Base-by-base conservation (phyloP, 2,113 vertebrate genomes). In the Nematolebias whitei region DNA sequence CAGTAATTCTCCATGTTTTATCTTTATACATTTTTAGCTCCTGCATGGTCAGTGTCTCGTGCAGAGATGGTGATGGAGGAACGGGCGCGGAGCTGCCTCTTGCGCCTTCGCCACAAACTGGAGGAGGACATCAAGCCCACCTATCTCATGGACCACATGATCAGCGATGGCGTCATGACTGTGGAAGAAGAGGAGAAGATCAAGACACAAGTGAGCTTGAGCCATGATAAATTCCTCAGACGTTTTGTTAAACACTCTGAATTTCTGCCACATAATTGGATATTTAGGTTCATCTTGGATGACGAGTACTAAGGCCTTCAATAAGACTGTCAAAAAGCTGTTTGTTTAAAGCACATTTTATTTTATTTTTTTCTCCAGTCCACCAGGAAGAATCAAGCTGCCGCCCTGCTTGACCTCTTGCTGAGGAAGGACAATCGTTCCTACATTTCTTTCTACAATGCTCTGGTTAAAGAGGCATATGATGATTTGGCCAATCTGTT, bases 381-480 rank as follows among this genome's bases (percentile, higher is more conserved):
- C 51, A 96, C 94, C 35, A 93, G 86, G 53, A 92, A 80, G 65
- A 93, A 96, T 4, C 89, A 94, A 88, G 96, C 96, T 38, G 90
- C 88, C 60, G 86, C 88, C 24, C 83, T 99, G 62, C 78, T 99
- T 65, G 94, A 95, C 62, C 74, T 94, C 47, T 88, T 99, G 73
- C 92, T 99, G 71, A 80, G 60, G 43, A 99, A 98, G 86, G 95
- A 96, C 87, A 95, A 97, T 84, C 73, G 81, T 44, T 87, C 95
- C 5, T 98, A 95, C 47, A 90, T 95, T 84, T 99, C 98, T 5
- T 98, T 99, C 88, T 98, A 98, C 87, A 98, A 99, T 35, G 95
- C 96, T 22, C 80, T 99, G 0, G 82, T 96, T 41, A 93, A 91
- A 0, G 96, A 99, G 87, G 89, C 93, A 0, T 98, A 98, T 63